Conservation (phyloP, 2,888 invertebrate genomes). For the Orthonevra nobilis region DNA sequence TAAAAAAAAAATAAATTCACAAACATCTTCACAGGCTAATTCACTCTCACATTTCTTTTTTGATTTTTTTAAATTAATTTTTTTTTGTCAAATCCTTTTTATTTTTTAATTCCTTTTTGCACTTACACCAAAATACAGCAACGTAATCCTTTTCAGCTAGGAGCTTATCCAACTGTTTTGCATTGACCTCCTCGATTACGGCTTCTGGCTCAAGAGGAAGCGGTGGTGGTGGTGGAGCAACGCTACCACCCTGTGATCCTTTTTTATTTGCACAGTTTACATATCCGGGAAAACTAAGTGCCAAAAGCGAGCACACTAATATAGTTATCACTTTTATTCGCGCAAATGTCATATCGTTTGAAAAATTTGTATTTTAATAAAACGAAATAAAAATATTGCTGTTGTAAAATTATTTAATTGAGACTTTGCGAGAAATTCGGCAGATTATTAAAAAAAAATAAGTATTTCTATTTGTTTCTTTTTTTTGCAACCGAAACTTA, state of each 20-base stretch:
- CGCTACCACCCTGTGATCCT: constrained; percentile 74
- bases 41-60: too few relatives aligned
- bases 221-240: constrained; percentile 76
- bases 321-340: constrained; percentile 80
- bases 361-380: constrained; percentile 64
- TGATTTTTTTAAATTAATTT: constrained; percentile 38
- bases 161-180: constrained; percentile 94
- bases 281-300: constrained; percentile 80
- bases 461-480: too few relatives aligned
- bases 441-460: constrained; percentile 20
- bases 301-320: constrained; percentile 79
- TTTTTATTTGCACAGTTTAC: constrained; percentile 80
- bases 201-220: constrained; percentile 82
- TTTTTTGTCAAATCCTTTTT: constrained; percentile 28
- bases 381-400: too few relatives aligned
- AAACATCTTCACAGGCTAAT: too few relatives aligned
- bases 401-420: constrained; percentile 47
- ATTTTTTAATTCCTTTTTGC: constrained; percentile 70
- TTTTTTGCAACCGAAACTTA: constrained; percentile 37
- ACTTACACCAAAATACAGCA: constrained; percentile 98
- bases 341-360: constrained; percentile 79
- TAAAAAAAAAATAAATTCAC: constrained; percentile 1
- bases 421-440: constrained; percentile 45
- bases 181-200: constrained; percentile 95
- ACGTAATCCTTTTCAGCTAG: constrained; percentile 95